Conservation (phyloP, 92 coral and sea anemone species). For the Porites evermanni region DNA sequence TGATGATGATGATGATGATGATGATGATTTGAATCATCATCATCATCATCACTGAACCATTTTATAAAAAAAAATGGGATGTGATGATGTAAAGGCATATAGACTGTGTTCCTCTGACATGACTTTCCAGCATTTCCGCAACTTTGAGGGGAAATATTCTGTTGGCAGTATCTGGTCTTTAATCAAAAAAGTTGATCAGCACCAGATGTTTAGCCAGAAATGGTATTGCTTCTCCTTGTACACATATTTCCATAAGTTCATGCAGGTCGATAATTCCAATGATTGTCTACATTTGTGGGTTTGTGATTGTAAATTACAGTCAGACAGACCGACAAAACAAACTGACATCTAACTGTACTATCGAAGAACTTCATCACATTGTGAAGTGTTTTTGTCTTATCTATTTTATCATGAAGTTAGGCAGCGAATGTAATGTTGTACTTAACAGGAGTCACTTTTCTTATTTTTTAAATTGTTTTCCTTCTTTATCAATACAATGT, state of each 20-base stretch:
- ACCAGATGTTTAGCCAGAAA: slow-evolving; percentile 25
- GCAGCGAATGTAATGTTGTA: too few relatives aligned
- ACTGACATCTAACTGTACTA: too few relatives aligned
- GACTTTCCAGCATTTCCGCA: slow-evolving; percentile 17
- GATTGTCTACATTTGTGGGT: too few relatives aligned
- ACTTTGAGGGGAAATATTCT: slow-evolving; percentile 26
- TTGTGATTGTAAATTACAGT: too few relatives aligned
- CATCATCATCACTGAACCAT: too few relatives aligned
- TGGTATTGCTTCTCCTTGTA: not conserved
- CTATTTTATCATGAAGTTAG: too few relatives aligned
- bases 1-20: not conserved
- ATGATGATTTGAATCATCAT: too few relatives aligned
- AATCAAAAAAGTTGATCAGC: slow-evolving; percentile 37
- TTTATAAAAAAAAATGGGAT: not conserved
- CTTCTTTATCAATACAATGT: not conserved
- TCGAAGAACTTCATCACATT: too few relatives aligned
- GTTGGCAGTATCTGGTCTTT: slow-evolving; percentile 48
- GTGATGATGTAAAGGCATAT: slow-evolving; percentile 48
- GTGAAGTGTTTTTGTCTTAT: too few relatives aligned
- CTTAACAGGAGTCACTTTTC: too few relatives aligned
- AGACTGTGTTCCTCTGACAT: slow-evolving; percentile 37
- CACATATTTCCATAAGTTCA: slow-evolving; percentile 17
- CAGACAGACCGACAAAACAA: too few relatives aligned
- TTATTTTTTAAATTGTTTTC: too few relatives aligned
- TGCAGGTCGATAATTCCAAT: not conserved